Evolutionary conservation across 2,113 vertebrate species (phyloP).

Genomic region (Asarcornis scutulata): DNA sequence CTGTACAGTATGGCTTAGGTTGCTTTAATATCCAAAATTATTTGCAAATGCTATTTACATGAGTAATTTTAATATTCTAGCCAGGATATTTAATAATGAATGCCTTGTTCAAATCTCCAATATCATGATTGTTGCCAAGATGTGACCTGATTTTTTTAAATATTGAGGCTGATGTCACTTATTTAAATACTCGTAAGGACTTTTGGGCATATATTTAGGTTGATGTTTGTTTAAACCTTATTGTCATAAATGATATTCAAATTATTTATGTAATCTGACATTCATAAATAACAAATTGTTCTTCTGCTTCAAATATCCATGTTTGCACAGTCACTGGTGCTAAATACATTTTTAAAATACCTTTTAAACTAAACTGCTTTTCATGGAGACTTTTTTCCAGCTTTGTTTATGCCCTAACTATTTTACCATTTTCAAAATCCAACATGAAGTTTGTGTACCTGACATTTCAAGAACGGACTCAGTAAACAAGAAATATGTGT

Average conservation of each 20-base stretch:
- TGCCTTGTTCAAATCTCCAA: background rate
- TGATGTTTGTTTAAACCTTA: background rate
- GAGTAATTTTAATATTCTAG: background rate
- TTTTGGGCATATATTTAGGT: background rate
- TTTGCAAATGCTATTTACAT: slow-evolving; percentile 5
- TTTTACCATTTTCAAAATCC: background rate
- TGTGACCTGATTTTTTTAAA: slow-evolving; percentile 8
- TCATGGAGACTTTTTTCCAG: background rate
- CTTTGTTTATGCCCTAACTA: background rate
- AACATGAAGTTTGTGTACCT: background rate
- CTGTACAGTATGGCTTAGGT: background rate
- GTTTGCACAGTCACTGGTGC: background rate
- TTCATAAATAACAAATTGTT: slow-evolving; percentile 4
- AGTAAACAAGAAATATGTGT: background rate
- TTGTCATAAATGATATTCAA: background rate
- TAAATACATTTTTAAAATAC: background rate
- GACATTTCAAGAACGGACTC: background rate
- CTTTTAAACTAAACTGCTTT: background rate
- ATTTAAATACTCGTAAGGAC: background rate
- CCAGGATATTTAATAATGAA: background rate
- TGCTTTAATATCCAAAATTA: background rate
- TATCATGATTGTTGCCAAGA: background rate
- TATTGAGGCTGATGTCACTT: background rate
- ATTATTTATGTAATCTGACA: slow-evolving; percentile 8
- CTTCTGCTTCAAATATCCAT: background rate